Percentiles rank a stretch among this genome's conserved stretches.
These are phyloP conservation scores for Bruchidius siliquastri DNA, from an alignment of 2,888 invertebrate genomes.

Conservation along the genomic window DNA sequence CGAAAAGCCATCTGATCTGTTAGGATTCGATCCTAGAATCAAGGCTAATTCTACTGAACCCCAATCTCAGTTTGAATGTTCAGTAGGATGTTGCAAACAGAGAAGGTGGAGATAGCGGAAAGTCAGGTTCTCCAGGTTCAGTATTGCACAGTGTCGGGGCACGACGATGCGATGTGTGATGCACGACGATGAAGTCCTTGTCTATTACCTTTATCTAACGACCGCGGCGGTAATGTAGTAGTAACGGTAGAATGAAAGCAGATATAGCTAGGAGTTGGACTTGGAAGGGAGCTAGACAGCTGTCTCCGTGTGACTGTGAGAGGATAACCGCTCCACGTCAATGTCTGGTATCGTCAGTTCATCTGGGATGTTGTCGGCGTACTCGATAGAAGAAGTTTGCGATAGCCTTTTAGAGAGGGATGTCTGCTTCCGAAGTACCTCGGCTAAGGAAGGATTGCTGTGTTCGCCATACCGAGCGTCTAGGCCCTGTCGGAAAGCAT, in stretches of 20 bases:
- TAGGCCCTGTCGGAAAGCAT: conserved; percentile 99
- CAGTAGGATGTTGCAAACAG: not conserved
- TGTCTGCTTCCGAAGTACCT: conserved; percentile 90
- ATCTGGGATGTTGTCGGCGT: conserved; percentile 83
- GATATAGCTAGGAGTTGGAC: not conserved
- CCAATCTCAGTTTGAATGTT: not conserved
- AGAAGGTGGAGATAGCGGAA: not conserved
- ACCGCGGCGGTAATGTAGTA: not conserved
- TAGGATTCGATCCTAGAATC: not conserved
- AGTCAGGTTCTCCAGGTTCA: not conserved
- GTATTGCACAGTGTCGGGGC: not conserved
- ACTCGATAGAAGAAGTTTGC: conserved; percentile 88
- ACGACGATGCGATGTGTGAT: not conserved
- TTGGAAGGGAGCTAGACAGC: conserved; percentile 65
- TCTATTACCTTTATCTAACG: not conserved
- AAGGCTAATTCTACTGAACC: not conserved
- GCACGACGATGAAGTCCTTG: not conserved
- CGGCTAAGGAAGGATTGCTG: conserved; percentile 87
- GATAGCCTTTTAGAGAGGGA: conserved; percentile 88
- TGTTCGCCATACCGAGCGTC: conserved; percentile 91
- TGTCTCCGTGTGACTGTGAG: conserved; percentile 92
- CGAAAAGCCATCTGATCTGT: not conserved
- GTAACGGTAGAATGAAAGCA: conserved; percentile 15
- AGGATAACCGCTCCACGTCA: conserved; percentile 87
- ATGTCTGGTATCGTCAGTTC: conserved; percentile 86